Evolutionary conservation across 1,140 invertebrate species (phyloP), one percentile per base, ranked within the genome.

Genomic region (Heterodera schachtii): DNA sequence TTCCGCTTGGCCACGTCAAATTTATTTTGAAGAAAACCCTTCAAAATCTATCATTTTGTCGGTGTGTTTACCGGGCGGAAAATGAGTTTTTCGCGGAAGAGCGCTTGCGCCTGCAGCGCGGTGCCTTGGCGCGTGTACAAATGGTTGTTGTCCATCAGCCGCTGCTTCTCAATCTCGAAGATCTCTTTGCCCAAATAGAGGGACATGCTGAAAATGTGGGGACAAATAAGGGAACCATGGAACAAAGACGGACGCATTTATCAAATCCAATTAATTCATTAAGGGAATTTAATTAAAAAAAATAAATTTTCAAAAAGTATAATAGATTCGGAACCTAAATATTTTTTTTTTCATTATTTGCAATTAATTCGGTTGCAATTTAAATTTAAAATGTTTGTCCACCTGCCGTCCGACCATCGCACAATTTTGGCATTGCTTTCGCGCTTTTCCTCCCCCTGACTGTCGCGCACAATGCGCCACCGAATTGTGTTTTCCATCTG

Each of bases 371-470:
- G 31, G 31, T 31, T 31, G 31, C 31, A 31, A 31, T 31, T 31
- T 31, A 31, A 31, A 5, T 70, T 60, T 57, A 3, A 9, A 13
- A 73, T n/a, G 49, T 52, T 52, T 52, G 49, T 52, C 6, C 49
- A 92, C 92, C 91, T 92, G 78, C 97, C 96, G 91, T 99, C 97
- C 0, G 96, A 98, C 97, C 97, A 99, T 82, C 94, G 93, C 9
- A 99, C 95, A 86, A 98, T 93, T 79, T 96, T 93, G 0, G 97
- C 95, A 91, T 99, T 99, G 73, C 96, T 98, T 91, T 99, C 95
- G 87, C 94, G 94, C 43, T 64, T 78, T 13, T 81, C 75, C 11
- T 86, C 80, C 3, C 79, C 82, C 2, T 83, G 80, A 21, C 80
- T 69, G 79, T 86, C 85, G 47, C 82, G 75, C 0, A 94, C 91